A percentile compares a stretch with the other conserved stretches of the same genome.
Evolutionary conservation across 2,797 vertebrate genomes (phyloP).

Genomic region (Anabas testudineus): DNA sequence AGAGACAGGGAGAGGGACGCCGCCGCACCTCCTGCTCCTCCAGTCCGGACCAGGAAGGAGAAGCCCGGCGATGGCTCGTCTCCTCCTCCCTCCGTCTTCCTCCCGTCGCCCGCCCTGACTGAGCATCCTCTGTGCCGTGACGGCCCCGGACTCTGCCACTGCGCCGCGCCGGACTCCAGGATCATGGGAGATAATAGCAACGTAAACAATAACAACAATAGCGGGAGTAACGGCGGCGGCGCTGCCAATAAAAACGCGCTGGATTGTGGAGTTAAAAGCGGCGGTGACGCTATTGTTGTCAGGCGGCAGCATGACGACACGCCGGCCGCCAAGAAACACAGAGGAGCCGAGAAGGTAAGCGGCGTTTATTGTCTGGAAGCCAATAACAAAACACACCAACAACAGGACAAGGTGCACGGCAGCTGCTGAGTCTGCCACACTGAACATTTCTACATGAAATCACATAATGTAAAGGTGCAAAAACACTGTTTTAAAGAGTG

Average conservation of each 20-base stretch:
- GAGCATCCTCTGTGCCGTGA: slow-evolving; percentile 90
- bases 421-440: too few relatives aligned
- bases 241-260: slow-evolving; percentile 74
- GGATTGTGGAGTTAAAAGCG: slow-evolving; percentile 89
- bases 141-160: slow-evolving; percentile 80
- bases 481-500: too few relatives aligned
- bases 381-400: neutral
- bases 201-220: slow-evolving; percentile 72
- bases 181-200: slow-evolving; percentile 77
- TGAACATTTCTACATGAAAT: neutral
- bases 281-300: slow-evolving; percentile 66
- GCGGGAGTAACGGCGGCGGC: slow-evolving; percentile 71
- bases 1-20: slow-evolving; percentile 63
- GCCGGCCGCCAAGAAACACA: slow-evolving; percentile 74
- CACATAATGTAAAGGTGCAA: neutral
- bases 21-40: slow-evolving; percentile 63
- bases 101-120: slow-evolving; percentile 76
- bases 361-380: slow-evolving; percentile 59
- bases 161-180: slow-evolving; percentile 68
- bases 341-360: slow-evolving; percentile 76
- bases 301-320: slow-evolving; percentile 77
- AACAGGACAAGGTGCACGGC: neutral
- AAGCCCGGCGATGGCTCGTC: slow-evolving; percentile 68
- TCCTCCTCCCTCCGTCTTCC: slow-evolving; percentile 70
- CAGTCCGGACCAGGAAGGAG: slow-evolving; percentile 66